phyloP scores from a whole-genome alignment of 2,888 invertebrate genomes.

The Cephonodes hylas region DNA sequence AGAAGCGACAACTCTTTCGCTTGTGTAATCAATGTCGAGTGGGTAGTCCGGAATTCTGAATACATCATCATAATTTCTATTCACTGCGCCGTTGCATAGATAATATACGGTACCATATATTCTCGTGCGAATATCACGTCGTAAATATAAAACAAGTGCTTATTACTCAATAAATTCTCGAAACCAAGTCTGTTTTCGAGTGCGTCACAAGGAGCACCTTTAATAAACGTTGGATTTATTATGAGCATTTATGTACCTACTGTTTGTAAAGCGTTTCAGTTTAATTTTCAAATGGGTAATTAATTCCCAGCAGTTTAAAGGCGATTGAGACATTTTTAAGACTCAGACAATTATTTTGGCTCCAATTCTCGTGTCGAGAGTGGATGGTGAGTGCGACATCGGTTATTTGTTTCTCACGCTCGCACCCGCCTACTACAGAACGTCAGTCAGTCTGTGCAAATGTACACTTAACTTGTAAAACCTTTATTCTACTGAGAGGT shows the following conservation, averaged over 20 bases:
- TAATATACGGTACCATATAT: not conserved
- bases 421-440: constrained; percentile 68
- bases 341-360: constrained; percentile 37
- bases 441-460: constrained; percentile 42
- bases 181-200: not conserved
- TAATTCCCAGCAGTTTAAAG: not conserved
- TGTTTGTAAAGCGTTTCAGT: not conserved
- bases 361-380: constrained; percentile 43
- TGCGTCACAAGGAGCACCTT: not conserved
- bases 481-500: constrained; percentile 32
- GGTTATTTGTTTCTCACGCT: constrained; percentile 76
- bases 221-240: not conserved
- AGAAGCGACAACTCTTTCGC: constrained; percentile 20
- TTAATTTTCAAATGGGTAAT: not conserved
- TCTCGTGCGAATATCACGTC: not conserved
- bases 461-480: constrained; percentile 32
- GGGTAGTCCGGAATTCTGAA: constrained; percentile 22
- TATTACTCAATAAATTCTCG: constrained; percentile 3
- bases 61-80: constrained; percentile 19
- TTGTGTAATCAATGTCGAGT: constrained; percentile 26
- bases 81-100: not conserved
- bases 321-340: constrained; percentile 47
- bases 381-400: constrained; percentile 60
- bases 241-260: not conserved
- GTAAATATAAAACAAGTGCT: constrained; percentile 10